Evolutionary conservation across 2,888 invertebrate species (phyloP), one percentile per base, ranked within the genome.

Genomic region (Megamerina dolium): DNA sequence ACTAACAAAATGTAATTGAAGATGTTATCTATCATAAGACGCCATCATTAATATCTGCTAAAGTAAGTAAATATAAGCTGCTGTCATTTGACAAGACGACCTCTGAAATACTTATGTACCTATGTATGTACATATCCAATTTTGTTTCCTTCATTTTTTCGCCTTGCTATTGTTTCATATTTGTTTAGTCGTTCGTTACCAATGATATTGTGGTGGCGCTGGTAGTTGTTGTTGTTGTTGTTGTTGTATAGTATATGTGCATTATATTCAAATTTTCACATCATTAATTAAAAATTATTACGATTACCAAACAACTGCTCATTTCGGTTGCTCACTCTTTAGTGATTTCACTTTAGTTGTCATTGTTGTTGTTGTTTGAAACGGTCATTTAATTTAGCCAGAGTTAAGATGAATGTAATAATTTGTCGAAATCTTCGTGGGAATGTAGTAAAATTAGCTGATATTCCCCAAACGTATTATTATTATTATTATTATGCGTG

Each of bases 351-450:
- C 31, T 13, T 31, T 31, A 6, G 31, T n/a, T 10, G n/a, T n/a
- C 31, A 6, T 8, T 55, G 57, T 60, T 60, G 51, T 56, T 49
- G 49, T 8, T 8, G 10, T n/a, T 41, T 26, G 31, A 21, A 37
- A 31, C 20, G 36, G 16, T 33, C 42, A 42, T 42, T 42, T 42
- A 37, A 35, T 19, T 41, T 41, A 35, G 13, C n/a, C 41, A 37
- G 32, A 48, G 51, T 16, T 23, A 43, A n/a, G 31, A 13, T 37
- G 40, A 43, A 60, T 58, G 60, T 62, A 62, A 60, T 60, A 62
- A 60, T 60, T 60, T 62, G 44, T 39, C 50, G 37, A 41, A 59
- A 63, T 61, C 62, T 63, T 56, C 61, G 61, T 61, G 61, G 61
- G 63, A 61, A 61, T 54, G 34, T 27, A 43, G 21, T 19, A 17